These are phyloP conservation scores for Muraenolepis orangiensis DNA, from an alignment of 2,797 vertebrate species.

Conservation along the genomic window DNA sequence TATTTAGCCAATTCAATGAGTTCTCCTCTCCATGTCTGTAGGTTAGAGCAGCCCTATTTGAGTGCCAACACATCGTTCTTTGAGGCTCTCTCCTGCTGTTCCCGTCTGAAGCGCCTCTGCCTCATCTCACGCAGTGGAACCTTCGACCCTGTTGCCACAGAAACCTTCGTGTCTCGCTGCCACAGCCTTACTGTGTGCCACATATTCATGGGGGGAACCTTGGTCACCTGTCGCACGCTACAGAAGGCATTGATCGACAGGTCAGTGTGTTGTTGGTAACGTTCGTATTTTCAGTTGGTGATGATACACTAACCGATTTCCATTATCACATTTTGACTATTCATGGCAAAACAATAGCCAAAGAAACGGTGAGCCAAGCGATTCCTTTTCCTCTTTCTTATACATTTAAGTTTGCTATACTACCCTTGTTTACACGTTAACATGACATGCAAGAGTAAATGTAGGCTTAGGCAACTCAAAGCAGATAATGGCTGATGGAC, in stretches of 20 bases:
- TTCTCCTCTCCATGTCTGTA: slow-evolving; percentile 42
- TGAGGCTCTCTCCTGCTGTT: slow-evolving; percentile 87
- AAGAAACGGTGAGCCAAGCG: background rate
- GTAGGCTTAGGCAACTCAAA: too few relatives aligned
- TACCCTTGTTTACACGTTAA: background rate
- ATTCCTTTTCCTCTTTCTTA: background rate
- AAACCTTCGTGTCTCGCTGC: slow-evolving; percentile 84
- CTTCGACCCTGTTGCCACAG: slow-evolving; percentile 82
- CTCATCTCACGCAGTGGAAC: slow-evolving; percentile 91
- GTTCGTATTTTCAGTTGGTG: background rate
- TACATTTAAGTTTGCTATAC: background rate
- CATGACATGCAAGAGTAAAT: background rate
- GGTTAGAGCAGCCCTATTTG: slow-evolving; percentile 95
- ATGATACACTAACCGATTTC: background rate
- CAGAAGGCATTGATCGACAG: slow-evolving; percentile 86
- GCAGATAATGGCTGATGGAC: background rate
- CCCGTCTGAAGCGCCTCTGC: slow-evolving; percentile 85
- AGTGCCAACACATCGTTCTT: slow-evolving; percentile 86
- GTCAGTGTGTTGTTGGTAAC: slow-evolving; percentile 62
- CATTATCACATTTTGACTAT: background rate
- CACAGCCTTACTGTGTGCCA: slow-evolving; percentile 85
- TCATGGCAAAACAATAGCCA: background rate
- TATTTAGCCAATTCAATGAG: background rate
- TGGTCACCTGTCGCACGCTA: slow-evolving; percentile 84
- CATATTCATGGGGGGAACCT: slow-evolving; percentile 90